Conservation (phyloP, 1,140 invertebrate genomes). For the Tachypleus tridentatus region DNA sequence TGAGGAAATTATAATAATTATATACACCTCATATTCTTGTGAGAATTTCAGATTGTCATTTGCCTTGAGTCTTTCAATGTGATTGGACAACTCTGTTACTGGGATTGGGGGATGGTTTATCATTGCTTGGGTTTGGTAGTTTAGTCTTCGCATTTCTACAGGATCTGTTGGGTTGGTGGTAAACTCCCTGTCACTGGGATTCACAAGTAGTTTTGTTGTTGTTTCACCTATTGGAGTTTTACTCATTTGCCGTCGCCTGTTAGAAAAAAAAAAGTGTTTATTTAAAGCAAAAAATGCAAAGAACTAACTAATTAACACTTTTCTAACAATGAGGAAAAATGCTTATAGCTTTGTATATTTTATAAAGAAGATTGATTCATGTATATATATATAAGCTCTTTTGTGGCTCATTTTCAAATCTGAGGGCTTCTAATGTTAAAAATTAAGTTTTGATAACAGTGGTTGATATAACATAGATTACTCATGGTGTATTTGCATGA, state of each 20-base stretch:
- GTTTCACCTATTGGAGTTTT: constrained; percentile 79
- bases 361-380: too few relatives aligned
- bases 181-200: constrained; percentile 21
- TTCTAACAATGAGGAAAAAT: too few relatives aligned
- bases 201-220: constrained; percentile 32
- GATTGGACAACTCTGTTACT: constrained; percentile 79
- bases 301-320: too few relatives aligned
- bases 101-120: constrained; percentile 94
- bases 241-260: constrained; percentile 56
- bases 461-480: too few relatives aligned
- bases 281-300: too few relatives aligned
- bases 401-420: too few relatives aligned
- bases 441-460: too few relatives aligned
- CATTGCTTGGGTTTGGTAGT: constrained; percentile 96
- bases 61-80: constrained; percentile 88
- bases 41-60: constrained; percentile 97
- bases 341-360: too few relatives aligned
- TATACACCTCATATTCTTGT: constrained; percentile 67
- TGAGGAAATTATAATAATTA: background rate
- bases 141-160: constrained; percentile 86
- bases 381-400: too few relatives aligned
- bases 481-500: too few relatives aligned
- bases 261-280: too few relatives aligned
- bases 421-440: too few relatives aligned
- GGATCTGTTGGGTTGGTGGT: constrained; percentile 62